Evolutionary conservation across 1,140 invertebrate species (phyloP).

Genomic region (Oryzaephilus surinamensis): DNA sequence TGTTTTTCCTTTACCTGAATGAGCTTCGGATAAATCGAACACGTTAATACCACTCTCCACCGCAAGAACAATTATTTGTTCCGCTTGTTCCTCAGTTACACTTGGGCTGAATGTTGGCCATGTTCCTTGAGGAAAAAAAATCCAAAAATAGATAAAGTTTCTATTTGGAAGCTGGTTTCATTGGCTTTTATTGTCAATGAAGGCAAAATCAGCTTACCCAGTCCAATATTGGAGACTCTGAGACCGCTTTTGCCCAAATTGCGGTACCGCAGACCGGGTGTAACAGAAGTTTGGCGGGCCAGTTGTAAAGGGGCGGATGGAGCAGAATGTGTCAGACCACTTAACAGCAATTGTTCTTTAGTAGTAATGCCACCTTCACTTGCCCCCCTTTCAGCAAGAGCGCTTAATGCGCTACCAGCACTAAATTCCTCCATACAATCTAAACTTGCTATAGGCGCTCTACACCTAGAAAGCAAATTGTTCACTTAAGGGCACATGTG

Average conservation of each 20-base stretch:
- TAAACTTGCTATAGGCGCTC: slow-evolving; percentile 79
- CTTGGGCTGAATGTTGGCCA: slow-evolving; percentile 78
- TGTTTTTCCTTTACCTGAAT: slow-evolving; percentile 52
- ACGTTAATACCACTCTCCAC: slow-evolving; percentile 93
- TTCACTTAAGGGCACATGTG: background rate
- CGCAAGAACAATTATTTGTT: slow-evolving; percentile 85
- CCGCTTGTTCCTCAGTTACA: slow-evolving; percentile 74
- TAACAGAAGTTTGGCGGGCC: slow-evolving; percentile 46
- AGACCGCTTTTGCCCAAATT: slow-evolving; percentile 90
- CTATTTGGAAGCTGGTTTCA: background rate
- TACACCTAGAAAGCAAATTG: slow-evolving; percentile 52
- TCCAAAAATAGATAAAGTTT: background rate
- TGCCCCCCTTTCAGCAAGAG: slow-evolving; percentile 35
- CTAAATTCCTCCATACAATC: slow-evolving; percentile 91
- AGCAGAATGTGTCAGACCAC: slow-evolving; percentile 34
- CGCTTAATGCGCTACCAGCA: slow-evolving; percentile 41
- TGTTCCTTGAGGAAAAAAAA: slow-evolving; percentile 46
- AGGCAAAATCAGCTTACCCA: slow-evolving; percentile 49
- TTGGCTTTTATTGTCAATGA: no score
- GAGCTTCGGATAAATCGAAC: slow-evolving; percentile 91
- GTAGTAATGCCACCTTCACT: slow-evolving; percentile 35
- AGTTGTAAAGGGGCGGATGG: slow-evolving; percentile 35
- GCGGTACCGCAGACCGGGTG: slow-evolving; percentile 72
- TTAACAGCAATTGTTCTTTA: slow-evolving; percentile 34
- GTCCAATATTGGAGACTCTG: slow-evolving; percentile 80